A percentile compares a stretch with the other conserved stretches of the same genome.
Conservation (phyloP, 2,888 invertebrate genomes). For the Lasioglossum oenotherae region DNA sequence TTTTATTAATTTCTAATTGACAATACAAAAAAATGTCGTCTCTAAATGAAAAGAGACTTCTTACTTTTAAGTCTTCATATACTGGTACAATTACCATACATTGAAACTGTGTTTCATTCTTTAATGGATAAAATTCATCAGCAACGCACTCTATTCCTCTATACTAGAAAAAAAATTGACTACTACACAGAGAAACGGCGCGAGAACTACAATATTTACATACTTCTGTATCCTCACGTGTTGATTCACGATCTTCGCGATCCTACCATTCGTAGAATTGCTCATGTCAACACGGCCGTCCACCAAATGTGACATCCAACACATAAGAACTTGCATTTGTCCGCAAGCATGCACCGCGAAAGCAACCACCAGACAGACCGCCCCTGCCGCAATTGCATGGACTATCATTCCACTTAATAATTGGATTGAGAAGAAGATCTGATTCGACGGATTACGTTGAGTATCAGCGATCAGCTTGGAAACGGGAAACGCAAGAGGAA, state of each 20-base stretch:
- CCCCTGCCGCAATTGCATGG: conserved; percentile 47
- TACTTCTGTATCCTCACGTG: conserved; percentile 57
- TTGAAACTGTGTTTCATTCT: too few species aligned
- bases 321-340: conserved; percentile 63
- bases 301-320: conserved; percentile 55
- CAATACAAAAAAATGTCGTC: too few species aligned
- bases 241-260: conserved; percentile 52
- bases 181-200: background rate
- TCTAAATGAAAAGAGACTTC: background rate
- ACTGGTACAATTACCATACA: too few species aligned
- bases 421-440: conserved; percentile 61
- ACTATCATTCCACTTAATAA: conserved; percentile 37
- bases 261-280: conserved; percentile 21
- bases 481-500: conserved; percentile 51
- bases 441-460: conserved; percentile 56
- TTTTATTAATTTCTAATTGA: too few species aligned
- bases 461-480: conserved; percentile 51
- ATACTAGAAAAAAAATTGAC: background rate
- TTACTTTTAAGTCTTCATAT: too few species aligned
- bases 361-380: conserved; percentile 59
- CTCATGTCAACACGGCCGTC: conserved; percentile 28
- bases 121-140: too few species aligned
- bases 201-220: conserved; percentile 1
- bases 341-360: conserved; percentile 70
- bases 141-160: background rate